Conservation (phyloP, 2,797 vertebrate species). For the Thripadectes ignobilis region DNA sequence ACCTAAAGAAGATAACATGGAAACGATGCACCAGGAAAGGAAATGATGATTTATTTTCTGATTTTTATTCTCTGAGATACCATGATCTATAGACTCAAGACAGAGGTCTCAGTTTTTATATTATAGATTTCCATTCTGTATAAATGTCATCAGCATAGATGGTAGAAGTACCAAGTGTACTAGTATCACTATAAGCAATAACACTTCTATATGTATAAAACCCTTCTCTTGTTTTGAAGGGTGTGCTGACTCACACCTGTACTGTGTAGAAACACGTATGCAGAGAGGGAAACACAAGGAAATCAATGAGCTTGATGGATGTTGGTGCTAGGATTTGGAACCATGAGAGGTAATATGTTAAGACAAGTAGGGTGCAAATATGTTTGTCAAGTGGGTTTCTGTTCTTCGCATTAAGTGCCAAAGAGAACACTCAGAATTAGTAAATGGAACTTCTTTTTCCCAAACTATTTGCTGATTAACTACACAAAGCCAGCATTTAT, state of each 20-base stretch:
- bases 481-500: not conserved
- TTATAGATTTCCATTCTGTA: not conserved
- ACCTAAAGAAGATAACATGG: not conserved
- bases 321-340: not conserved
- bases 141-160: not conserved
- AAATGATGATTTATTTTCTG: not conserved
- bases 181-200: not conserved
- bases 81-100: not conserved
- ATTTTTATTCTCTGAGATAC: not conserved
- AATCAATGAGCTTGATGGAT: not conserved
- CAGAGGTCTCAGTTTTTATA: not conserved
- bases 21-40: not conserved
- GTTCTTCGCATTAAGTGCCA: not conserved
- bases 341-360: not conserved
- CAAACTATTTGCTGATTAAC: not conserved
- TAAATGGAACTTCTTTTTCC: not conserved
- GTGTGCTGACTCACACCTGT: not conserved
- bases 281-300: not conserved
- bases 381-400: not conserved
- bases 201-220: not conserved
- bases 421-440: not conserved
- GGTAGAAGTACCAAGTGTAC: not conserved
- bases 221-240: not conserved
- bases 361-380: not conserved
- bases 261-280: not conserved